Evolutionary conservation across 1,140 invertebrate species (phyloP), one percentile per base, ranked within the genome.

Genomic region (Ceratina calcarata): DNA sequence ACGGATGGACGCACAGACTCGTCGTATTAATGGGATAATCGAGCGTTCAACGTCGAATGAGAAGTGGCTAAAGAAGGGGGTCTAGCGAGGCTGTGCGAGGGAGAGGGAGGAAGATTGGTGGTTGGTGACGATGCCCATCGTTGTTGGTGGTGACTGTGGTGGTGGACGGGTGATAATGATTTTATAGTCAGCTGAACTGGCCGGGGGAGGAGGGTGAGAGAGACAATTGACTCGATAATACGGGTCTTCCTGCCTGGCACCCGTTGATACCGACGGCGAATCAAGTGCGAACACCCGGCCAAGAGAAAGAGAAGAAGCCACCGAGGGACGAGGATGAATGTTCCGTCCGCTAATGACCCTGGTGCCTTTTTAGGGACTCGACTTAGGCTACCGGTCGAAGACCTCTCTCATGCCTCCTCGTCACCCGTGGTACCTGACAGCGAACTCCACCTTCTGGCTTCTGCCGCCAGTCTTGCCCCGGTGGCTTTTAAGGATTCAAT

Each of bases 211-310:
- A 85, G 89, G 87, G 82, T 87, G 91, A 90, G 91, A 92, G 91
- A 92, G 91, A 92, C 91, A 92, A 92, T 92, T 92, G 91, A 90
- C 86, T 86, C 89, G 91, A 92, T 93, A 93, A 92, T 92, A 92
- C 91, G 90, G 88, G 90, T 87, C 91, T 92, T 92, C 91, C 91
- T 92, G 91, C 91, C 91, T 92, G 91, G 91, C 91, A 92, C 92
- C 91, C 91, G 88, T 90, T 92, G 91, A 92, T 92, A 92, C 91
- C 90, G 88, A 91, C 89, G 87, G 89, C 90, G 87, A 91, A 91
- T 92, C 89, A 91, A 91, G 89, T 90, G 89, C 89, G 88, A 88
- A 88, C 88, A 84, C 82, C 80, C 86, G 86, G 86, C 82, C 75
- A 82, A 78, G 69, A 75, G 83, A 85, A 69, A 83, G 81, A 86